phyloP scores from a whole-genome alignment of 1,140 invertebrate species.

The Lepidurus couesii region DNA sequence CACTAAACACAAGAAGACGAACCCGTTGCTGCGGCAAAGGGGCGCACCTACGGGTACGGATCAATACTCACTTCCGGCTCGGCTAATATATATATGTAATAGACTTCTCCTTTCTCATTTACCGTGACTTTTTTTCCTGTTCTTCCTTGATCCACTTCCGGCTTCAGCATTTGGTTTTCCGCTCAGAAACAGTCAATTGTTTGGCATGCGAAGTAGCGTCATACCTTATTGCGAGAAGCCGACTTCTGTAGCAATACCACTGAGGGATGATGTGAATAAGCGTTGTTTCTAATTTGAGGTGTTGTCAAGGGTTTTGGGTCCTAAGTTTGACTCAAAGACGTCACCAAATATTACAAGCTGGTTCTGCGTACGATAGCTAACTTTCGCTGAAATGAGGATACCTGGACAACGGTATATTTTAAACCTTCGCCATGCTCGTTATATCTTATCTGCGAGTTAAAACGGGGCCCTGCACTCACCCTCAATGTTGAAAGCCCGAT shows the following conservation, averaged over 20 bases:
- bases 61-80: slow-evolving; percentile 17
- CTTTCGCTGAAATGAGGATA: neutral
- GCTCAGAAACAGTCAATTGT: neutral
- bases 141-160: neutral
- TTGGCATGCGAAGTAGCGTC: neutral
- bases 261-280: too few species aligned
- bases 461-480: neutral
- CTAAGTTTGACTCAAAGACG: neutral
- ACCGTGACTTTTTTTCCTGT: neutral
- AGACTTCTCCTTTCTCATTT: neutral
- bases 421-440: neutral
- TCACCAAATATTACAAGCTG: neutral
- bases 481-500: neutral
- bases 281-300: too few species aligned
- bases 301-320: too few species aligned
- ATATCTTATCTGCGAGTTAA: neutral
- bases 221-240: too few species aligned
- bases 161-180: too few species aligned
- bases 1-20: neutral
- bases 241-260: too few species aligned
- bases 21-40: neutral
- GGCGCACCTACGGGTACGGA: neutral
- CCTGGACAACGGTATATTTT: slow-evolving; percentile 6
- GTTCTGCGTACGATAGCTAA: neutral
- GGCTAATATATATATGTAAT: neutral